A percentile compares a stretch with the other conserved stretches of the same genome.
Conservation (phyloP, 2,797 vertebrate species). For the Platalea minor region DNA sequence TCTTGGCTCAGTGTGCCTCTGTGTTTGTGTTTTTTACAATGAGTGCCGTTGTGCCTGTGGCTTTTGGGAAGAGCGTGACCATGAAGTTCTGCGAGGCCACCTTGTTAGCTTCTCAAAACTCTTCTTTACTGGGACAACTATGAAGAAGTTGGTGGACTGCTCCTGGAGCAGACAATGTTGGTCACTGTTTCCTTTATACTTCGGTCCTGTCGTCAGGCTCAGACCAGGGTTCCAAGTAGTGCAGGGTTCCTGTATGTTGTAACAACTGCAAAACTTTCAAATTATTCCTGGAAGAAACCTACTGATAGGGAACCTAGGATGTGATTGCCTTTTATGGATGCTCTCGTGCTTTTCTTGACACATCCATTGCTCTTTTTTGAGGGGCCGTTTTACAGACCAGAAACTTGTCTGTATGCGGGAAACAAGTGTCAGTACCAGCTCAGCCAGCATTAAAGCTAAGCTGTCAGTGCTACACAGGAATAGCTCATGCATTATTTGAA, state of each 20-base stretch:
- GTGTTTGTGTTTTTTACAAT: background rate
- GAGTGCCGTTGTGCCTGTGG: background rate
- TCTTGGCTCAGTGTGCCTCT: slow-evolving; percentile 28
- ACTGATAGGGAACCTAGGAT: background rate
- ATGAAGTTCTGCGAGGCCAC: background rate
- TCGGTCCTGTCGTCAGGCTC: background rate
- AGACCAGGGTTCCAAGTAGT: background rate
- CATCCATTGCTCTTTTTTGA: background rate
- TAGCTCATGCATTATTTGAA: background rate
- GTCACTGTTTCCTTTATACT: background rate
- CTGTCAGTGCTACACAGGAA: background rate
- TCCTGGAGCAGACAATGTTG: background rate
- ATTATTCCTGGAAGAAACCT: background rate
- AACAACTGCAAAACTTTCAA: background rate
- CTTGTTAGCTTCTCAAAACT: slow-evolving; percentile 1
- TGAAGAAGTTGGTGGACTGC: background rate
- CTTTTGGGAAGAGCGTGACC: background rate
- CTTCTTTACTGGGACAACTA: background rate
- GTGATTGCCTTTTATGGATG: background rate
- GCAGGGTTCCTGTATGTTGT: background rate
- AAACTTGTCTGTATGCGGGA: background rate
- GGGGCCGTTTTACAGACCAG: background rate
- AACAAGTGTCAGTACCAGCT: background rate
- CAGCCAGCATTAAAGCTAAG: background rate
- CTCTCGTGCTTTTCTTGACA: background rate